Evolutionary conservation across 2,888 invertebrate species (phyloP).

Genomic region (Zhuqinia jingwanae): DNA sequence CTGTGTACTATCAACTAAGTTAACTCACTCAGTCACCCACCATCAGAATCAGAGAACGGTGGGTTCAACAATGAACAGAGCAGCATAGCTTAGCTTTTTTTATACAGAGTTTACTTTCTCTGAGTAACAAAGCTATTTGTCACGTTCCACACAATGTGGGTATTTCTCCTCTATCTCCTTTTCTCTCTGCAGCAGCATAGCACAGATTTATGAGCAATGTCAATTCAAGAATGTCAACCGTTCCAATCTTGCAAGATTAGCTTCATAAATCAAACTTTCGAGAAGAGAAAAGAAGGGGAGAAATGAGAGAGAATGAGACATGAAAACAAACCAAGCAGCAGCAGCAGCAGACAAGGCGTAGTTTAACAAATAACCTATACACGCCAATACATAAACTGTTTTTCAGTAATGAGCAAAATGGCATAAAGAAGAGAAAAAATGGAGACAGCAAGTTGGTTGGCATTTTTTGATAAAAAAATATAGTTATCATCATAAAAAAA

Average conservation of each 20-base stretch:
- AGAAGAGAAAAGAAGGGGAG: no score
- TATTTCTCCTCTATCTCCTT: constrained; percentile 42
- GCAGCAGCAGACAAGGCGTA: no score
- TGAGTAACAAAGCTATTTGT: constrained; percentile 56
- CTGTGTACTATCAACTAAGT: constrained; percentile 16
- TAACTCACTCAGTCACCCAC: no score
- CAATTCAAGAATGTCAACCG: constrained; percentile 69
- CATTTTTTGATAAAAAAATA: no score
- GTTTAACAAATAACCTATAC: constrained; percentile 15
- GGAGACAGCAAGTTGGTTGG: neutral
- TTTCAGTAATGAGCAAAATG: neutral
- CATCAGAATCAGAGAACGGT: no score
- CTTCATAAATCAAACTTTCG: constrained; percentile 70
- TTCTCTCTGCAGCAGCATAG: constrained; percentile 39
- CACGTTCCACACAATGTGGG: constrained; percentile 69
- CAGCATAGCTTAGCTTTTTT: constrained; percentile 18
- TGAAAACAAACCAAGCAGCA: constrained; percentile 42
- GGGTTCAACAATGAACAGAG: no score
- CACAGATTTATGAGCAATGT: constrained; percentile 72
- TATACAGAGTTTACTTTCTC: constrained; percentile 10
- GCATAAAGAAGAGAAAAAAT: no score
- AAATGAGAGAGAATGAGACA: constrained; percentile 10
- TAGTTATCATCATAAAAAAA: neutral
- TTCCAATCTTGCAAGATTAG: constrained; percentile 69
- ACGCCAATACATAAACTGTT: neutral